Evolutionary conservation across 2,113 vertebrate genomes (phyloP).

Genomic region (Ciconia boyciana): DNA sequence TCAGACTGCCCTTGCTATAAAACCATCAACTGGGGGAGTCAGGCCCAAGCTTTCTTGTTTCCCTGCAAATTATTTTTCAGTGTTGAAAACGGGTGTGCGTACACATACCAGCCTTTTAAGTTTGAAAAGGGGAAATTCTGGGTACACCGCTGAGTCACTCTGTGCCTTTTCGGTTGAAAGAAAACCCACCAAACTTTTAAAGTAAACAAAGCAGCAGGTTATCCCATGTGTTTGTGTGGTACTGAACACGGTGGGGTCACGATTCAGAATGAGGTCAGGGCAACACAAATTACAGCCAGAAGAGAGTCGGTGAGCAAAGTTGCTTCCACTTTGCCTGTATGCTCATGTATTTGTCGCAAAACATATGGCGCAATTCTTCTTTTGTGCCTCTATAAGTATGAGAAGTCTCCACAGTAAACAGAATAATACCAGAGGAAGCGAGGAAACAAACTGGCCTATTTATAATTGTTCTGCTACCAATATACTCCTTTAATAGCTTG

Average conservation of each 20-base stretch:
- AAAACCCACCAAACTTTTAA: background rate
- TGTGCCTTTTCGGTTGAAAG: background rate
- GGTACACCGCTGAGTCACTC: background rate
- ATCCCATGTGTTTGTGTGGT: background rate
- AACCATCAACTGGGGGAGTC: background rate
- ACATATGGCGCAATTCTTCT: background rate
- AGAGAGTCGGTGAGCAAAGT: background rate
- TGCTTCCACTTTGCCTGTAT: background rate
- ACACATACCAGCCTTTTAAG: background rate
- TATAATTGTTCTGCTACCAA: background rate
- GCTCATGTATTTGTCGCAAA: background rate
- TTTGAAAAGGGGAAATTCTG: background rate
- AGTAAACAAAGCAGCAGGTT: background rate
- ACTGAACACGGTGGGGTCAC: background rate
- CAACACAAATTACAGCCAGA: background rate
- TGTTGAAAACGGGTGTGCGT: background rate
- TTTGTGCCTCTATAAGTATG: background rate
- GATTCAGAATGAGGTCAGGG: background rate
- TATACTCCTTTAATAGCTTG: background rate
- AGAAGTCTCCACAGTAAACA: background rate
- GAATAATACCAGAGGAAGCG: background rate
- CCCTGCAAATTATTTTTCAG: background rate
- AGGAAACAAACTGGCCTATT: background rate
- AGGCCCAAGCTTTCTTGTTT: background rate
- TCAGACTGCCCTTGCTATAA: background rate